Percentiles rank a stretch among this genome's conserved stretches.
Evolutionary conservation across 1,140 invertebrate genomes (phyloP).

Genomic region (Agrypnia vestita): DNA sequence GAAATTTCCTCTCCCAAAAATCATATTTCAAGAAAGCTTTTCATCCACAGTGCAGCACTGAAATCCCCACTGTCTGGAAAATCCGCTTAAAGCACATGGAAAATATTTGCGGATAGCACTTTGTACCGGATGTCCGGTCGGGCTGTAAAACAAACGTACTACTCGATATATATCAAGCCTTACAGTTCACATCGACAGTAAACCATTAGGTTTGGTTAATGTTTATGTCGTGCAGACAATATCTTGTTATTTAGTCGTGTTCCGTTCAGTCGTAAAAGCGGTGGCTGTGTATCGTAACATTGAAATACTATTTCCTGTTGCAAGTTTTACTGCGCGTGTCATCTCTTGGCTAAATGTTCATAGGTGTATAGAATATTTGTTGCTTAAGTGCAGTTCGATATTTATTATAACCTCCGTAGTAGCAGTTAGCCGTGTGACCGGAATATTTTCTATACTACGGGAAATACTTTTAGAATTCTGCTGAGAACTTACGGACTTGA

Average conservation of each 20-base stretch:
- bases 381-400: too few relatives aligned
- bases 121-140: slow-evolving; percentile 49
- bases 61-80: background rate
- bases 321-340: background rate
- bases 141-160: slow-evolving; percentile 52
- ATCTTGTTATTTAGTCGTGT: slow-evolving; percentile 4
- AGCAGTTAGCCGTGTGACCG: too few relatives aligned
- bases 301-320: slow-evolving; percentile 21
- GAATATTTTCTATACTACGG: background rate
- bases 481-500: background rate
- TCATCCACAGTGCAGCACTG: background rate
- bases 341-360: background rate
- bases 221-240: slow-evolving; percentile 14
- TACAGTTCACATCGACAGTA: slow-evolving; percentile 39
- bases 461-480: background rate
- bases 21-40: slow-evolving; percentile 10
- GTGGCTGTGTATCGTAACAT: background rate
- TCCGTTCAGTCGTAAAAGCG: background rate
- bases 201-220: slow-evolving; percentile 17
- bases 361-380: too few relatives aligned
- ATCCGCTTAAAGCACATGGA: slow-evolving; percentile 46
- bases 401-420: too few relatives aligned
- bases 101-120: slow-evolving; percentile 59
- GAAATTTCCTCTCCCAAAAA: background rate
- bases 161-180: slow-evolving; percentile 44